Conservation (phyloP, 1,140 invertebrate species). For the Hypothenemus hampei region DNA sequence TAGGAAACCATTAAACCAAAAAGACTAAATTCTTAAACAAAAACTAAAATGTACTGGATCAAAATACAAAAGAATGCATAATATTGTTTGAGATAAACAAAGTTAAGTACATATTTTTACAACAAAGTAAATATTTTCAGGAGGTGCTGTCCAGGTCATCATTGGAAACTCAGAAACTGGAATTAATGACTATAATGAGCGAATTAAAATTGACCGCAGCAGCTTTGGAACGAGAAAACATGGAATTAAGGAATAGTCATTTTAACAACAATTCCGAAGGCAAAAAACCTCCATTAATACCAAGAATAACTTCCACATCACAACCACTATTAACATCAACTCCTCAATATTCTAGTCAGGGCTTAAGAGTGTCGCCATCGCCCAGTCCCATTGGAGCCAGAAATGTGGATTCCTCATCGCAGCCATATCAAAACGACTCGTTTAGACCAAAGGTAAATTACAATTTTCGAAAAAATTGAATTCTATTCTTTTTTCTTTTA, state of each 20-base stretch:
- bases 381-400: constrained; percentile 44
- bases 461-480: too few species aligned
- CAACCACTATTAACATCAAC: constrained; percentile 43
- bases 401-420: constrained; percentile 20
- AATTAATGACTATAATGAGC: constrained; percentile 84
- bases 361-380: constrained; percentile 44
- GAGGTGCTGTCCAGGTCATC: constrained; percentile 81
- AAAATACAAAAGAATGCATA: too few species aligned
- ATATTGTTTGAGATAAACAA: too few species aligned
- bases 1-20: too few species aligned
- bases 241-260: constrained; percentile 57
- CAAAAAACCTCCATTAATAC: constrained; percentile 48
- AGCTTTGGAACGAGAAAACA: constrained; percentile 77
- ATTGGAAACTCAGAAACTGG: constrained; percentile 88
- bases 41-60: too few species aligned
- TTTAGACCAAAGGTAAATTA: constrained; percentile 42
- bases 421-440: constrained; percentile 30
- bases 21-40: too few species aligned
- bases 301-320: constrained; percentile 43
- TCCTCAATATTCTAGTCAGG: constrained; percentile 43
- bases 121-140: constrained; percentile 48
- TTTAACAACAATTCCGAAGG: constrained; percentile 38
- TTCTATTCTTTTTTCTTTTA: constrained; percentile 48
- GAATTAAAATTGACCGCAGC: constrained; percentile 81
- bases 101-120: too few species aligned